phyloP scores from a whole-genome alignment of 2,797 vertebrate species.

The Pampus argenteus region DNA sequence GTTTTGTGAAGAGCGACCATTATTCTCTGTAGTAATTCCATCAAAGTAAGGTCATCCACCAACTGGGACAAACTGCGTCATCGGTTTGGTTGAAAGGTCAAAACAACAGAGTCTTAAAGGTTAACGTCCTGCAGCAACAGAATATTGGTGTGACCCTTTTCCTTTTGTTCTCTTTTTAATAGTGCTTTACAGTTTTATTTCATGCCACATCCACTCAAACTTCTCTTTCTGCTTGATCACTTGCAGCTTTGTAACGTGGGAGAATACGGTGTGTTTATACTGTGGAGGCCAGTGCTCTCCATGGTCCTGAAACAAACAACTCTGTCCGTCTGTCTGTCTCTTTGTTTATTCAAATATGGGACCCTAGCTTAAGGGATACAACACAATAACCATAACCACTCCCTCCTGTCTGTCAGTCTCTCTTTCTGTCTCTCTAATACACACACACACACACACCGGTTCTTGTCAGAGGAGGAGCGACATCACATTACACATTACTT shows the following conservation, averaged over 20 bases:
- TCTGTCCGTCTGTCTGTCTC: slow-evolving; percentile 7
- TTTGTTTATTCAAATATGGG: slow-evolving; percentile 59
- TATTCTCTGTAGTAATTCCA: slow-evolving; percentile 76
- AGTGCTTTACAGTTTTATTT: slow-evolving; percentile 52
- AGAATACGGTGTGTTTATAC: slow-evolving; percentile 25
- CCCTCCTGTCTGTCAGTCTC: slow-evolving; percentile 60
- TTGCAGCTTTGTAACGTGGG: slow-evolving; percentile 35
- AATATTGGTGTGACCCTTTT: slow-evolving; percentile 31
- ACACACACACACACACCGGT: slow-evolving; percentile 25
- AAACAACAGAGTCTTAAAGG: slow-evolving; percentile 77
- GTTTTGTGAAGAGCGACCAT: slow-evolving; percentile 46
- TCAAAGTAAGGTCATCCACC: slow-evolving; percentile 83
- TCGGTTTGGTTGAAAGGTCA: slow-evolving; percentile 79
- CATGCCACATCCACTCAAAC: slow-evolving; percentile 46
- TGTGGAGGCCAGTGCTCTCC: slow-evolving; percentile 57
- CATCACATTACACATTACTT: slow-evolving; percentile 57
- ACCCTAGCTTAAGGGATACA: slow-evolving; percentile 63
- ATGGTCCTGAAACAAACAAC: slow-evolving; percentile 65
- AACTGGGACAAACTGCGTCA: slow-evolving; percentile 71
- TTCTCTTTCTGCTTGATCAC: slow-evolving; percentile 27
- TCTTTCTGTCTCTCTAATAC: slow-evolving; percentile 34
- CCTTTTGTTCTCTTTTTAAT: slow-evolving; percentile 51
- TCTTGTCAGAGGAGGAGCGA: slow-evolving; percentile 75
- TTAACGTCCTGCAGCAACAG: slow-evolving; percentile 74
- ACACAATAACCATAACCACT: slow-evolving; percentile 57